These are phyloP conservation scores for Portevinia maculata DNA, from an alignment of 2,888 invertebrate genomes.

Conservation along the genomic window DNA sequence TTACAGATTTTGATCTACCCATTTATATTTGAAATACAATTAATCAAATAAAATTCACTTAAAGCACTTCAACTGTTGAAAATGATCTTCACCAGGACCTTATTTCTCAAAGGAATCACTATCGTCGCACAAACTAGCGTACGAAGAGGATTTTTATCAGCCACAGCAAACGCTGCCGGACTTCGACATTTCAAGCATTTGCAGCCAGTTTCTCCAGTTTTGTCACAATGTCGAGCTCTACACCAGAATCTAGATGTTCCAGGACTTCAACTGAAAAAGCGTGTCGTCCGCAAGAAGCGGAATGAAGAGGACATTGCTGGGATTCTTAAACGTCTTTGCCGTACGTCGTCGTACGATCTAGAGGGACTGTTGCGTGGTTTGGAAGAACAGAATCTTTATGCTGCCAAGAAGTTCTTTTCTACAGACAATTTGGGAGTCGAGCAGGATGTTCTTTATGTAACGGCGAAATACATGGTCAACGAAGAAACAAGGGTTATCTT, in stretches of 20 bases:
- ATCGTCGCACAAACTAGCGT: conserved; percentile 49
- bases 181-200: conserved; percentile 75
- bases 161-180: conserved; percentile 46
- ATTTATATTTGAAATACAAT: no score
- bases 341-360: conserved; percentile 92
- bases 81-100: conserved; percentile 53
- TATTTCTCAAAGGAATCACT: conserved; percentile 52
- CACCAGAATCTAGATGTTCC: conserved; percentile 75
- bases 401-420: conserved; percentile 85
- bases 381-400: conserved; percentile 90
- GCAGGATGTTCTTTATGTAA: conserved; percentile 91
- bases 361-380: conserved; percentile 88
- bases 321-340: no score
- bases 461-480: conserved; percentile 92
- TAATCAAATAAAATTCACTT: no score
- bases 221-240: conserved; percentile 6
- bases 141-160: conserved; percentile 42
- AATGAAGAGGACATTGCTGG: conserved; percentile 78
- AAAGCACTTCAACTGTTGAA: no score
- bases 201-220: conserved; percentile 10
- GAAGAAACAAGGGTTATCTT: conserved; percentile 92
- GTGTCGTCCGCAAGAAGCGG: conserved; percentile 84
- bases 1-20: no score
- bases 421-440: conserved; percentile 83
- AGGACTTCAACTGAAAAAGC: conserved; percentile 83